phyloP scores from a whole-genome alignment of 2,888 invertebrate species.

The Lasioglossum oenotherae region DNA sequence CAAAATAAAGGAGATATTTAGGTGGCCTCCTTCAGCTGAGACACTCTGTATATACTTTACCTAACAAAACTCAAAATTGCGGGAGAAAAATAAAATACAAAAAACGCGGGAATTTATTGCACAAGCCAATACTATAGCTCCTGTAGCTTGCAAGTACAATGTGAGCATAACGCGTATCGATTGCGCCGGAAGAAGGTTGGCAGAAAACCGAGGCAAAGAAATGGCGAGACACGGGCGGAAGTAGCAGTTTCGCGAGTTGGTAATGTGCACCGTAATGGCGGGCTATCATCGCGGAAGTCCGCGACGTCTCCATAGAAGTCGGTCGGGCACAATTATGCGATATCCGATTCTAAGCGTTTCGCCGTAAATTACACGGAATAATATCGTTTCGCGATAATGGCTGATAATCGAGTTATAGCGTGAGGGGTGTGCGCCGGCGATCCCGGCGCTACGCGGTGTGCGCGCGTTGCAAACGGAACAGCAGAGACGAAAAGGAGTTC shows the following conservation, averaged over 20 bases:
- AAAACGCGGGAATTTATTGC: too few relatives aligned
- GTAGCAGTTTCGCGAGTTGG: slow-evolving; percentile 5
- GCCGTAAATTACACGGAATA: slow-evolving; percentile 70
- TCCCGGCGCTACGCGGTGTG: not conserved
- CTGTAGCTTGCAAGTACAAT: too few relatives aligned
- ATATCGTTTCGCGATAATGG: slow-evolving; percentile 74
- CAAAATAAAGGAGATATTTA: too few relatives aligned
- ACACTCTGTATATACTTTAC: too few relatives aligned
- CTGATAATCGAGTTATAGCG: slow-evolving; percentile 71
- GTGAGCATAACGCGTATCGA: not conserved
- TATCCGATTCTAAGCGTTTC: slow-evolving; percentile 68
- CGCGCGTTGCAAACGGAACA: not conserved
- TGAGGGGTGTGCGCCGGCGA: slow-evolving; percentile 16
- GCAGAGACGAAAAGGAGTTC: not conserved
- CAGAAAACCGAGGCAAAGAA: not conserved
- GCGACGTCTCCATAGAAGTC: slow-evolving; percentile 65
- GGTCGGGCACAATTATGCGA: slow-evolving; percentile 58
- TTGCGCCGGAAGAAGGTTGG: not conserved
- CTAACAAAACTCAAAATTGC: too few relatives aligned
- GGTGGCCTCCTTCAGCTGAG: too few relatives aligned
- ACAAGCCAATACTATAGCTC: too few relatives aligned
- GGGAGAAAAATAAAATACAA: too few relatives aligned
- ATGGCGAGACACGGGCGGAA: not conserved
- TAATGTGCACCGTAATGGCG: slow-evolving; percentile 30
- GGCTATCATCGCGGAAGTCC: slow-evolving; percentile 48